phyloP scores from a whole-genome alignment of 2,797 vertebrate genomes.

The Tachyglossus aculeatus region DNA sequence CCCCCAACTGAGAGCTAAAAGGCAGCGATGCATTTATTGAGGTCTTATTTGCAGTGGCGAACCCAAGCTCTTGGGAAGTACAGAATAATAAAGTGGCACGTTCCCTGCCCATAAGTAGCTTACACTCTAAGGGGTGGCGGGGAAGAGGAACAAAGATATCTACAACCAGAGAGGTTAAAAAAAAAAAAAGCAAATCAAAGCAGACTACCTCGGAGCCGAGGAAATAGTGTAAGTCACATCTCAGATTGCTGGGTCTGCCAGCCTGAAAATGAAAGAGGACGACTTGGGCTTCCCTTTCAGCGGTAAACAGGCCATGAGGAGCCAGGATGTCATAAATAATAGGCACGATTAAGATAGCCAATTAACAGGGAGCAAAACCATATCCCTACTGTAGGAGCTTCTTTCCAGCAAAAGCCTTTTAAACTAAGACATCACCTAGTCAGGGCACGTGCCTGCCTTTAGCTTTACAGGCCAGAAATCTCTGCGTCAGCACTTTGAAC shows the following conservation, averaged over 20 bases:
- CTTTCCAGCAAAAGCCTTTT: neutral
- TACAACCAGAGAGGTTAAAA: too few species aligned
- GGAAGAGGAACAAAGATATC: too few species aligned
- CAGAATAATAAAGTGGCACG: too few species aligned
- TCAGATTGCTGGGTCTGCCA: neutral
- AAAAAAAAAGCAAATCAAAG: too few species aligned
- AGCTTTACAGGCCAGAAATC: neutral
- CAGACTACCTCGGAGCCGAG: neutral
- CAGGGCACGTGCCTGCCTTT: neutral
- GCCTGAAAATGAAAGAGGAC: constrained; percentile 21
- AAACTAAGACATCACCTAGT: neutral
- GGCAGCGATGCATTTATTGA: too few species aligned
- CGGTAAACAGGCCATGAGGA: neutral
- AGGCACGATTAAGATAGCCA: constrained; percentile 41
- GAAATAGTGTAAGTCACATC: neutral
- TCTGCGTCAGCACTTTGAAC: neutral
- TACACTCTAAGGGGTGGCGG: too few species aligned
- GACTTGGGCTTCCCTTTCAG: neutral
- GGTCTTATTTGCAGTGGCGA: too few species aligned
- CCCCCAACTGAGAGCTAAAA: too few species aligned
- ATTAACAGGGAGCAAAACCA: constrained; percentile 22
- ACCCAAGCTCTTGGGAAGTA: too few species aligned
- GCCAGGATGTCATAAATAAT: constrained; percentile 55
- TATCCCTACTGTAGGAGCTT: neutral
- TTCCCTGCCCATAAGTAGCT: too few species aligned